phyloP scores from a whole-genome alignment of 2,797 vertebrate genomes.

The Smutsia temminckii region DNA sequence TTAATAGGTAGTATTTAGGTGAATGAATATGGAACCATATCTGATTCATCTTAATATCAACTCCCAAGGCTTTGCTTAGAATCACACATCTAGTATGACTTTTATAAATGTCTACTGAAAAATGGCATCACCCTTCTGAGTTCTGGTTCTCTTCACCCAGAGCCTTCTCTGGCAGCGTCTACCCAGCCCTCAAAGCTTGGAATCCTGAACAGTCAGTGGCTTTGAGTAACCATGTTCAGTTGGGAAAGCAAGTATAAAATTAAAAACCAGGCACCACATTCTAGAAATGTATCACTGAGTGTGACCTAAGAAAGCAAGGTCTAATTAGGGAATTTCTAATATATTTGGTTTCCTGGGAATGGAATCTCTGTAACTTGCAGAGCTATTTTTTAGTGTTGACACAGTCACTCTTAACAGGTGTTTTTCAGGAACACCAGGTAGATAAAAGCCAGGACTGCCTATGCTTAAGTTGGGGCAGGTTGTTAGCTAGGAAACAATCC shows the following conservation, averaged over 20 bases:
- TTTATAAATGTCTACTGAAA: background rate
- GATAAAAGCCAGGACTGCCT: background rate
- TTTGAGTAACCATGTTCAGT: background rate
- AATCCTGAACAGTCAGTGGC: background rate
- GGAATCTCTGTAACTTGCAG: background rate
- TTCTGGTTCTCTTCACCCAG: background rate
- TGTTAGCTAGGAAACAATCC: background rate
- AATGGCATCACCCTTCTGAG: background rate
- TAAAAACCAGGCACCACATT: background rate
- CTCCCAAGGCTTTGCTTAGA: background rate
- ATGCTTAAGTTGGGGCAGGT: background rate
- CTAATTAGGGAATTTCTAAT: conserved; percentile 19
- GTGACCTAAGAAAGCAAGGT: background rate
- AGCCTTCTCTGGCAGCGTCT: background rate
- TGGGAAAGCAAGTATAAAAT: conserved; percentile 30
- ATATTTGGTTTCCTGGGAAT: background rate
- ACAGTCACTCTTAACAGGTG: background rate
- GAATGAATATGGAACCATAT: background rate
- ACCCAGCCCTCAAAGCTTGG: background rate
- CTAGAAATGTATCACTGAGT: background rate
- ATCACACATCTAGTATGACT: background rate
- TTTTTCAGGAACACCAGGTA: background rate
- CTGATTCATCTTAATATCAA: background rate
- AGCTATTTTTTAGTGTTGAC: background rate
- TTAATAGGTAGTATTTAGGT: background rate